Base-by-base conservation (phyloP, 2,797 vertebrate genomes). In the Coendou prehensilis region DNA sequence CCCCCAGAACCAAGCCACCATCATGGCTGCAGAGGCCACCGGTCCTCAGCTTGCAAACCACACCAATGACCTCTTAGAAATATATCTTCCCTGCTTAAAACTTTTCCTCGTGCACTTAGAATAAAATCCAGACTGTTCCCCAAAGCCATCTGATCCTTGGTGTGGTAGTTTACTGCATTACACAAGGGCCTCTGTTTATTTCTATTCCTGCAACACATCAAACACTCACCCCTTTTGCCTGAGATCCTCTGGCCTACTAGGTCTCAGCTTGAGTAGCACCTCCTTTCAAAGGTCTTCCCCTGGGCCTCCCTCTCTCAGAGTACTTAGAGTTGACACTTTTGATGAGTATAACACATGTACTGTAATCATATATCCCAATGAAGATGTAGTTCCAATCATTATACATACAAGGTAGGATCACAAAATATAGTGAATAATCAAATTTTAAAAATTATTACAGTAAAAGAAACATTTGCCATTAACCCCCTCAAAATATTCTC, bases 111-210 rank as follows among this genome's bases (percentile, higher is more conserved):
- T 33, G 52, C 67, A 64, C 56, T 56, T 50, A 30, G 57, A 54
- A n/a, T 75, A 30, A 91, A 83, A 59, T 18, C 63, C 22, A 17
- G 33, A 52, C 26, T 3, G 45, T 30, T 41, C 54, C 33, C 5
- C 10, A 20, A 15, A 1, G 26, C 59, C n/a, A 2, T 0, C 0
- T 14, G 5, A 76, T 76, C 9, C 13, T 76, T 9, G 6, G 26
- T 50, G 73, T 30, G 47, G 45, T 50, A 2, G 73, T 47, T 28
- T 30, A 14, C 9, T 6, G 30, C 0, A 0, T 41, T 6, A 4
- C 14, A 28, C 18, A 67, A 52, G 11, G 30, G 28, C 20, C 45
- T 22, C n/a, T 41, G 47, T 63, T 45, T 13, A 13, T 1, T 0
- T 41, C 87, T 37, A 4, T 2, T 81, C 23, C 6, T 20, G 22